A percentile compares a stretch with the other conserved stretches of the same genome.
Conservation (phyloP, 1,140 invertebrate genomes). For the Heliconius congener region DNA sequence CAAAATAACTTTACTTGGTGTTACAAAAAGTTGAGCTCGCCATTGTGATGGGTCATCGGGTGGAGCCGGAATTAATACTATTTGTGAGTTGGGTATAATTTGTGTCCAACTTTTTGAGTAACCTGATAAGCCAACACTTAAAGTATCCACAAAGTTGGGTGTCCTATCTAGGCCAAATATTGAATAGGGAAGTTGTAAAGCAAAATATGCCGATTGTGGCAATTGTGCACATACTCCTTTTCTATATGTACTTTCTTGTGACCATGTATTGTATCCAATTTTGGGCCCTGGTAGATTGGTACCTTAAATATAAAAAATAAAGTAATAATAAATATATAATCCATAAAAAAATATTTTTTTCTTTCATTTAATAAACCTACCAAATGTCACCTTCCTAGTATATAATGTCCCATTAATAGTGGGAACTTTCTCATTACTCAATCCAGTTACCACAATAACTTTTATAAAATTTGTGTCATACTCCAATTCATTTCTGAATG, state of each 20-base stretch:
- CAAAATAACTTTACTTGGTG: conserved; percentile 96
- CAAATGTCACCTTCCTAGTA: conserved; percentile 89
- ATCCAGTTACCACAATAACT: conserved; percentile 94
- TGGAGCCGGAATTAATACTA: conserved; percentile 96
- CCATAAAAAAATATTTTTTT: conserved; percentile 17
- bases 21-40: conserved; percentile 97
- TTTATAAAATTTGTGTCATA: conserved; percentile 98
- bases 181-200: conserved; percentile 95
- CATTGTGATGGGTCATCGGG: conserved; percentile 89
- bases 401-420: conserved; percentile 87
- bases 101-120: conserved; percentile 91
- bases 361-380: conserved; percentile 52
- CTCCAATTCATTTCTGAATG: conserved; percentile 93
- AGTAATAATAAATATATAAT: not conserved
- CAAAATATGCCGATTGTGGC: conserved; percentile 95
- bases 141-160: conserved; percentile 97
- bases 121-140: conserved; percentile 91
- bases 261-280: conserved; percentile 92
- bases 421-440: conserved; percentile 87
- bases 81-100: conserved; percentile 98
- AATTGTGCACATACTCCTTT: conserved; percentile 92
- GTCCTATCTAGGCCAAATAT: conserved; percentile 97
- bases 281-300: conserved; percentile 94
- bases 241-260: conserved; percentile 89
- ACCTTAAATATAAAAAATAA: conserved; percentile 79